These are phyloP conservation scores for Lateolabrax maculatus DNA, from an alignment of 2,797 vertebrate species.

Conservation along the genomic window DNA sequence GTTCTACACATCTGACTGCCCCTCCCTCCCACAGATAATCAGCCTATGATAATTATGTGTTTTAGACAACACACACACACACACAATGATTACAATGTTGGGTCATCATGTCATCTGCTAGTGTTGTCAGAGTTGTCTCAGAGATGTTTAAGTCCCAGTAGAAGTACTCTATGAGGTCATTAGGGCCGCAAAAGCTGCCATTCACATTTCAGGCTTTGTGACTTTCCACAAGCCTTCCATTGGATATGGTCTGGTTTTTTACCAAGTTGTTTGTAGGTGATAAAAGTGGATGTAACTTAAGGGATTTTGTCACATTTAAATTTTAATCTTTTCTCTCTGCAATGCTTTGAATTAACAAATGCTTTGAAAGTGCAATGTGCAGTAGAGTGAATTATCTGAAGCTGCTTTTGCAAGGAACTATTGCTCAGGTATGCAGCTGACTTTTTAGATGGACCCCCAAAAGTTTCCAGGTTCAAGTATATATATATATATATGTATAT, in stretches of 20 bases:
- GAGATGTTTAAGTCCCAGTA: constrained; percentile 11
- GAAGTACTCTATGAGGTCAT: constrained; percentile 27
- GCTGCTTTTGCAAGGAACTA: constrained; percentile 45
- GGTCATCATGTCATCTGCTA: constrained; percentile 35
- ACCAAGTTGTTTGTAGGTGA: constrained; percentile 22
- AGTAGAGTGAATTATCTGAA: constrained; percentile 38
- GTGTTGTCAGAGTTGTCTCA: constrained; percentile 24
- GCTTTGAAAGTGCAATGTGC: constrained; percentile 38
- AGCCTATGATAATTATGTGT: constrained; percentile 37
- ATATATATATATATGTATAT: too few species aligned
- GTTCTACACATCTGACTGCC: constrained; percentile 57
- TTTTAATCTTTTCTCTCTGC: constrained; percentile 19
- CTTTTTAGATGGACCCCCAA: constrained; percentile 12
- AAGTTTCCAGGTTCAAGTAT: constrained; percentile 19
- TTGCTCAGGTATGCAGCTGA: constrained; percentile 56
- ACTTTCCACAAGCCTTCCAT: constrained; percentile 54
- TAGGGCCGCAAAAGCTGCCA: constrained; percentile 1
- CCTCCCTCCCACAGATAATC: constrained; percentile 43
- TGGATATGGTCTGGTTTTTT: constrained; percentile 34
- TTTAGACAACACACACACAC: constrained; percentile 13
- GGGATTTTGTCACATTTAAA: constrained; percentile 12
- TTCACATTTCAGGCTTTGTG: constrained; percentile 22
- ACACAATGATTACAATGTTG: constrained; percentile 28
- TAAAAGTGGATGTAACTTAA: neutral
- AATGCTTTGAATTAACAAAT: constrained; percentile 29